phyloP scores from a whole-genome alignment of 2,797 vertebrate species.

The Amniataba percoides region DNA sequence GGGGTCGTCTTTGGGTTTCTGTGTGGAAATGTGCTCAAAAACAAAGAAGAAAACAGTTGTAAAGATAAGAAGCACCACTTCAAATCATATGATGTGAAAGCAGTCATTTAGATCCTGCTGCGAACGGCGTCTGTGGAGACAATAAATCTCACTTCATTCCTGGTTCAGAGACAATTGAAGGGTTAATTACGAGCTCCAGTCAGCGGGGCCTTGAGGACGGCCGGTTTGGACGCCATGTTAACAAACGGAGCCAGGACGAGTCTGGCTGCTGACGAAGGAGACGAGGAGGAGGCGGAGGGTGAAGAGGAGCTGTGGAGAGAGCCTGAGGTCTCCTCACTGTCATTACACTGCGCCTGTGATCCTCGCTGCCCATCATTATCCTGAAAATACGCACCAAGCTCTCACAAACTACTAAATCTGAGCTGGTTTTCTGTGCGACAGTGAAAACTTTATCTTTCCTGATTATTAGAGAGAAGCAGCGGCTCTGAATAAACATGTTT shows the following conservation, averaged over 20 bases:
- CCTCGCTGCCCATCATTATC: constrained; percentile 32
- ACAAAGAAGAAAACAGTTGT: not conserved
- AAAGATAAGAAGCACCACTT: constrained; percentile 4
- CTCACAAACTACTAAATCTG: constrained; percentile 34
- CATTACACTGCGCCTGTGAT: constrained; percentile 42
- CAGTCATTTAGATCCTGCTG: not conserved
- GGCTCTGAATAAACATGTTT: not conserved
- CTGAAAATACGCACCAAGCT: constrained; percentile 50
- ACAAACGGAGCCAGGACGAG: constrained; percentile 21
- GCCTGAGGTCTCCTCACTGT: constrained; percentile 62
- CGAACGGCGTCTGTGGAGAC: not conserved
- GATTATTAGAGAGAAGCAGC: not conserved
- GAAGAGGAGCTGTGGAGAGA: constrained; percentile 22
- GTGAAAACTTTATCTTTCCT: constrained; percentile 13
- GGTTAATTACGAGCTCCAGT: constrained; percentile 44
- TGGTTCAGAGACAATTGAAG: not conserved
- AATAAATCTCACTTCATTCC: constrained; percentile 10
- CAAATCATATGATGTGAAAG: not conserved
- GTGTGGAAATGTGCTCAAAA: not conserved
- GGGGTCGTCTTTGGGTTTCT: not conserved
- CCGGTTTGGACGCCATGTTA: constrained; percentile 27
- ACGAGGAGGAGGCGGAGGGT: not conserved
- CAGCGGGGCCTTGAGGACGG: constrained; percentile 29
- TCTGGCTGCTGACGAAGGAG: constrained; percentile 15
- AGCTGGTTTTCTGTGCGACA: constrained; percentile 12